Evolutionary conservation across 2,888 invertebrate genomes (phyloP), one percentile per base, ranked within the genome.

Genomic region (Parnassius smintheus): DNA sequence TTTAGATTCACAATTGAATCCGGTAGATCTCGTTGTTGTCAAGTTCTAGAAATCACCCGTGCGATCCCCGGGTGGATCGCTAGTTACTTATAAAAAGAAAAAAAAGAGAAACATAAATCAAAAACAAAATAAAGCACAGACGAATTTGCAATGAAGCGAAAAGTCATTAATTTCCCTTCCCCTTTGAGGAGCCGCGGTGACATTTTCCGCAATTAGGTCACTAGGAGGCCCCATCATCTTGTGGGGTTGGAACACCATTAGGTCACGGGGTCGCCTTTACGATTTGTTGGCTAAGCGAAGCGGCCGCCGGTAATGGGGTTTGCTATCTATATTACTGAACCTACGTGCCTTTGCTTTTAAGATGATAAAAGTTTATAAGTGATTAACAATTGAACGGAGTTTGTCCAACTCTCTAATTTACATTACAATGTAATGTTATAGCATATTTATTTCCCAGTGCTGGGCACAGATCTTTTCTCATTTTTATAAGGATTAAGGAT

Each of bases 241-340:
- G 62, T 68, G 71, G 75, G 75, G 77, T 74, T 72, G 72, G 59
- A 68, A 65, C 70, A 68, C 74, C 74, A 80, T 81, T 80, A 78
- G 81, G 84, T 81, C 81, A 82, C 71, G 76, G 76, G 84, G 82
- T 68, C 77, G 75, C 65, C 70, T 86, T 85, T 85, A 87, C 78
- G 80, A 78, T 73, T 71, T 77, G 78, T 75, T 71, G 75, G 75
- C 76, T 67, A 71, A 68, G 45, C 50, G 44, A 35, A 56, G 64
- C 63, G 57, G 59, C 59, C 49, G 44, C 44, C 45, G 55, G 59
- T 44, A 50, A 51, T 64, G 50, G 59, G 61, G 56, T 56, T 56
- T 9, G 59, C 56, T 60, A 58, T 64, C 59, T 51, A 59, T 56
- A 58, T 59, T 22, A 61, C 60, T 22, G 7, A 65, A 55, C 12